Evolutionary conservation across 2,113 vertebrate genomes (phyloP).

Genomic region (Siniperca chuatsi): DNA sequence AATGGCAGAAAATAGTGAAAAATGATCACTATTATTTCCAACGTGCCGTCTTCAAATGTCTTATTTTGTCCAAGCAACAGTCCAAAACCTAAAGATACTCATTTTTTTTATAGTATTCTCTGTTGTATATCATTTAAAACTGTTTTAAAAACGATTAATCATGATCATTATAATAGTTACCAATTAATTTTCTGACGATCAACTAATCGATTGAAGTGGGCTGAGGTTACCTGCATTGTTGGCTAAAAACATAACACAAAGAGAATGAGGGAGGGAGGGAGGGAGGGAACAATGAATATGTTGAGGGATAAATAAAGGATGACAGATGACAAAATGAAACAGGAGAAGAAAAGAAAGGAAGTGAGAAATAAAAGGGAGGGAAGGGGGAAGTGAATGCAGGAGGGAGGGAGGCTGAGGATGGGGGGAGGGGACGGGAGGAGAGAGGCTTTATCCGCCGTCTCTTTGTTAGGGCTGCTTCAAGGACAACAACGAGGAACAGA

Average conservation of each 20-base stretch:
- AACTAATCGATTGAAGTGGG: not conserved
- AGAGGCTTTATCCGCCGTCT: constrained; percentile 55
- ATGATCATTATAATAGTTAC: not conserved
- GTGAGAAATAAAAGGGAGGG: constrained; percentile 4
- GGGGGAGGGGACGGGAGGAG: constrained; percentile 52
- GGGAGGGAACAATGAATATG: constrained; percentile 10
- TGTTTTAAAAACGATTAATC: no score
- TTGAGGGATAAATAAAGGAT: constrained; percentile 40
- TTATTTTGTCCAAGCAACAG: not conserved
- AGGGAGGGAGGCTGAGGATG: constrained; percentile 25
- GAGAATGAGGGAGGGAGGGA: not conserved
- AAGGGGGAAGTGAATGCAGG: constrained; percentile 13
- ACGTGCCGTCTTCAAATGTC: not conserved
- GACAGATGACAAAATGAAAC: constrained; percentile 58
- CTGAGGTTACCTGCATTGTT: not conserved
- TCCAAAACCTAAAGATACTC: not conserved
- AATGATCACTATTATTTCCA: not conserved
- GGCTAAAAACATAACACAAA: not conserved
- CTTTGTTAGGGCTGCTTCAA: constrained; percentile 65
- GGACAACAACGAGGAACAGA: constrained; percentile 44
- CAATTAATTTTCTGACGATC: not conserved
- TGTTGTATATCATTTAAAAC: no score
- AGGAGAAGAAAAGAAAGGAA: constrained; percentile 15
- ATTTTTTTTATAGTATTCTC: no score
- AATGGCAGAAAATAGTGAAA: not conserved